phyloP scores from a whole-genome alignment of 1,140 invertebrate genomes.

The Trypoxylus dichotomus region DNA sequence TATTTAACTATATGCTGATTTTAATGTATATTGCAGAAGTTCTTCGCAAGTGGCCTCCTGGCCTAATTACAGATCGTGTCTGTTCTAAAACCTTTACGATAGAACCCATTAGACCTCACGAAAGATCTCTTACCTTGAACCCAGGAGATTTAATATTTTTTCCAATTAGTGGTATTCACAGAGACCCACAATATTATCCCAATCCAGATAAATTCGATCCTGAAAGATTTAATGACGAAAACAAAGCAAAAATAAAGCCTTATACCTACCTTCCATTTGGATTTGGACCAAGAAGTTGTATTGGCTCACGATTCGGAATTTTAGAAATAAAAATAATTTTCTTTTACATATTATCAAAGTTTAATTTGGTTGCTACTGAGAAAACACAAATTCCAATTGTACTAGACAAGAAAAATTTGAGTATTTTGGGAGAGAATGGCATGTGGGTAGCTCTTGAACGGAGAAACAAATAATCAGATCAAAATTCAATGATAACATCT shows the following conservation, averaged over 20 bases:
- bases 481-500: too few relatives aligned
- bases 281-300: slow-evolving; percentile 54
- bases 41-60: slow-evolving; percentile 57
- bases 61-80: slow-evolving; percentile 47
- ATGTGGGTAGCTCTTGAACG: slow-evolving; percentile 36
- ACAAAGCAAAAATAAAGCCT: slow-evolving; percentile 48
- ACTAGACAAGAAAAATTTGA: not conserved
- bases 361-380: slow-evolving; percentile 24
- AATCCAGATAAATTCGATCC: slow-evolving; percentile 53
- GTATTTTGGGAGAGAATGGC: slow-evolving; percentile 33
- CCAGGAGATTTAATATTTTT: slow-evolving; percentile 44
- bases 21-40: slow-evolving; percentile 48
- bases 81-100: slow-evolving; percentile 49
- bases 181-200: slow-evolving; percentile 38
- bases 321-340: slow-evolving; percentile 29
- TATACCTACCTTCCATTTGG: slow-evolving; percentile 61
- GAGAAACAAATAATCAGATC: not conserved
- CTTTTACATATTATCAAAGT: slow-evolving; percentile 20
- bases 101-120: slow-evolving; percentile 32
- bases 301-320: slow-evolving; percentile 36
- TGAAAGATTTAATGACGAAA: slow-evolving; percentile 51
- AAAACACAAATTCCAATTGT: slow-evolving; percentile 31
- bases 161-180: slow-evolving; percentile 47
- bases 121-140: slow-evolving; percentile 40
- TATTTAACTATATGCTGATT: not conserved